phyloP scores from a whole-genome alignment of 92 coral and sea anemone genomes.

The Paragorgia papillata region DNA sequence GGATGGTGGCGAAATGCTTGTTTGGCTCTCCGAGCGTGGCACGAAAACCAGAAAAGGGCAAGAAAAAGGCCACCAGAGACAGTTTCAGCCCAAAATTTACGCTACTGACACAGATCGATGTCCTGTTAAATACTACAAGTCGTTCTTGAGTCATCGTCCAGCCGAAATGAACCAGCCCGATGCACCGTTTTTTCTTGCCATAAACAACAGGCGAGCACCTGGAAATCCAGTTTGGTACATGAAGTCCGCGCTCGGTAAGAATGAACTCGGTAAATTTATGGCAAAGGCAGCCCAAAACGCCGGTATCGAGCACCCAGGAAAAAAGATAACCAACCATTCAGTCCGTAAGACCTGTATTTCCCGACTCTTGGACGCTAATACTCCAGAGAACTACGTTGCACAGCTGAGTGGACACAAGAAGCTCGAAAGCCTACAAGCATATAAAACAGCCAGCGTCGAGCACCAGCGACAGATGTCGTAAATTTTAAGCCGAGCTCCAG shows the following conservation, averaged over 20 bases:
- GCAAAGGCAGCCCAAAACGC: conserved; percentile 43
- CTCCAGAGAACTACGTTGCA: conserved; percentile 43
- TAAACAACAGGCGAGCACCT: conserved; percentile 3
- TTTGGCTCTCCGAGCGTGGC: conserved; percentile 44
- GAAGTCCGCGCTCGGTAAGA: conserved; percentile 38
- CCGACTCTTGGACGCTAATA: conserved; percentile 45
- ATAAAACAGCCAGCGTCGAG: conserved; percentile 34
- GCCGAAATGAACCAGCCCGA: conserved; percentile 33
- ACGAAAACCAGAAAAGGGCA: conserved; percentile 37
- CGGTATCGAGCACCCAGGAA: conserved; percentile 26
- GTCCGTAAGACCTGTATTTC: conserved; percentile 37
- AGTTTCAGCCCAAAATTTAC: conserved; percentile 4
- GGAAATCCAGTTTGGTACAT: conserved; percentile 28
- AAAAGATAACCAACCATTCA: conserved; percentile 19
- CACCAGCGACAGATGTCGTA: conserved; percentile 46
- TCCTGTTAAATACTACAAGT: conserved; percentile 42
- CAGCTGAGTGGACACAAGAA: conserved; percentile 52
- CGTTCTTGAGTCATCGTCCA: conserved; percentile 24
- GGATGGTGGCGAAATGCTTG: conserved; percentile 39
- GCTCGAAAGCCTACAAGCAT: conserved; percentile 43
- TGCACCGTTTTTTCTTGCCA: conserved; percentile 36
- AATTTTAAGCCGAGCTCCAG: conserved; percentile 22
- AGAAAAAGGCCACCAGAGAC: conserved; percentile 34
- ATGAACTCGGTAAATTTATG: conserved; percentile 28
- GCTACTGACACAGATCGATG: conserved; percentile 49